phyloP scores from a whole-genome alignment of 2,888 invertebrate genomes.

The Stenoptilia bipunctidactyla region DNA sequence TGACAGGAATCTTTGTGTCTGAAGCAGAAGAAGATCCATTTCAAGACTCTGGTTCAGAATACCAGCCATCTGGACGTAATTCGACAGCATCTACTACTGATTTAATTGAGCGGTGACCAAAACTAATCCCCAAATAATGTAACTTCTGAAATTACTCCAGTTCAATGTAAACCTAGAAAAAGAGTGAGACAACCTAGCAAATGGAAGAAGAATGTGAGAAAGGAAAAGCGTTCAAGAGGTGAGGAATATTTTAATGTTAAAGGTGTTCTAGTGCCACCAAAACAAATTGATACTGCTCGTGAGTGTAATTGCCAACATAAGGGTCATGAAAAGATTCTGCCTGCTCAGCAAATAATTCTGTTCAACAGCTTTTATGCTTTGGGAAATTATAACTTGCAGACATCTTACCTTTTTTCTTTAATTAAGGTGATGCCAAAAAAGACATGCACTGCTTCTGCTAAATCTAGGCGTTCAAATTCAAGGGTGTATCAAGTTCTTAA shows the following conservation, averaged over 20 bases:
- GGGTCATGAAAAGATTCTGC: constrained; percentile 11
- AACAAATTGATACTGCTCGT: constrained; percentile 6
- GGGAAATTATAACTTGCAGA: constrained; percentile 12
- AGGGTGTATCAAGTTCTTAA: constrained; percentile 9
- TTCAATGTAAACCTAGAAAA: constrained; percentile 2
- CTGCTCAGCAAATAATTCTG: constrained; percentile 5
- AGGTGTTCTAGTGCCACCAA: constrained; percentile 1
- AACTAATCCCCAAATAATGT: no score
- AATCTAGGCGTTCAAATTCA: constrained; percentile 4
- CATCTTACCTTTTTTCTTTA: constrained; percentile 11
- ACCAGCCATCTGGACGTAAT: no score
- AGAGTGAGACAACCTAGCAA: constrained; percentile 6
- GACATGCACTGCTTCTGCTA: constrained; percentile 2
- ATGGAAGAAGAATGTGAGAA: constrained; percentile 9
- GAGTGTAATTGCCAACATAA: constrained; percentile 6
- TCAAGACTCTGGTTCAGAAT: no score
- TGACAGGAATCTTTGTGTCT: no score
- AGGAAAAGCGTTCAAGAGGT: constrained; percentile 12
- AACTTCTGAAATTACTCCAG: no score
- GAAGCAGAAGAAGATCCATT: no score
- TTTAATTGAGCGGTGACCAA: no score
- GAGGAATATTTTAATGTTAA: constrained; percentile 11
- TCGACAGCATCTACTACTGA: no score
- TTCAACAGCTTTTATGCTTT: constrained; percentile 6
- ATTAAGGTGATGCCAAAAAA: constrained; percentile 10